Percentiles rank a stretch among this genome's conserved stretches.
phyloP scores from a whole-genome alignment of 2,888 invertebrate genomes.

The Hecatera dysodea region DNA sequence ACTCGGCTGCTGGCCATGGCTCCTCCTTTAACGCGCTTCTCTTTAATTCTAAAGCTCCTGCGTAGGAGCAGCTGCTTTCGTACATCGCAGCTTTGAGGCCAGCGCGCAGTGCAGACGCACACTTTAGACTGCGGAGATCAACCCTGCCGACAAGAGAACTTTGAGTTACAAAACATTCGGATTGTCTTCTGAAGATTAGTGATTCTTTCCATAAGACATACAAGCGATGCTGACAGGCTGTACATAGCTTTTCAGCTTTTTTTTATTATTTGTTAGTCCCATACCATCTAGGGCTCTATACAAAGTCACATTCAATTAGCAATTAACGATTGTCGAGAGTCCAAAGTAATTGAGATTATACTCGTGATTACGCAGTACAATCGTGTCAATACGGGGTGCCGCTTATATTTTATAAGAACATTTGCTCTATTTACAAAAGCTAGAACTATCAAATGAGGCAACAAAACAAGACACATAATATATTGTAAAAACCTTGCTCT shows the following conservation, averaged over 20 bases:
- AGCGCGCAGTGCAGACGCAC: conserved; percentile 83
- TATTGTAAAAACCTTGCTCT: too few species aligned
- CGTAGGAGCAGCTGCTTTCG: conserved; percentile 98
- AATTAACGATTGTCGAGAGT: too few species aligned
- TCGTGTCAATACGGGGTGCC: too few species aligned
- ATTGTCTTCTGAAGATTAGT: background rate
- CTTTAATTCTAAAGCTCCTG: conserved; percentile 95
- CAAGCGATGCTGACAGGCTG: background rate
- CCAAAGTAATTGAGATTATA: too few species aligned
- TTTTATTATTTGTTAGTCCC: background rate
- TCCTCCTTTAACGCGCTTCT: conserved; percentile 91
- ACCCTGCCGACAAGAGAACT: conserved; percentile 74
- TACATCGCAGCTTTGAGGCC: conserved; percentile 93
- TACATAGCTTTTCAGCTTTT: background rate
- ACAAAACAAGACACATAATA: too few species aligned
- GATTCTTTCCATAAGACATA: background rate
- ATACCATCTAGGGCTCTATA: background rate
- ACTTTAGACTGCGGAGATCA: conserved; percentile 85
- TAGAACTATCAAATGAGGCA: too few species aligned
- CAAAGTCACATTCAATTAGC: background rate
- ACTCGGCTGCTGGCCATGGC: conserved; percentile 92
- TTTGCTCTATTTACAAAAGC: too few species aligned
- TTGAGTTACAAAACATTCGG: background rate
- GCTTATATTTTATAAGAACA: too few species aligned
- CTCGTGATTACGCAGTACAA: too few species aligned